Base-by-base conservation (phyloP, 92 coral and sea anemone species). In the Micromussa lordhowensis region DNA sequence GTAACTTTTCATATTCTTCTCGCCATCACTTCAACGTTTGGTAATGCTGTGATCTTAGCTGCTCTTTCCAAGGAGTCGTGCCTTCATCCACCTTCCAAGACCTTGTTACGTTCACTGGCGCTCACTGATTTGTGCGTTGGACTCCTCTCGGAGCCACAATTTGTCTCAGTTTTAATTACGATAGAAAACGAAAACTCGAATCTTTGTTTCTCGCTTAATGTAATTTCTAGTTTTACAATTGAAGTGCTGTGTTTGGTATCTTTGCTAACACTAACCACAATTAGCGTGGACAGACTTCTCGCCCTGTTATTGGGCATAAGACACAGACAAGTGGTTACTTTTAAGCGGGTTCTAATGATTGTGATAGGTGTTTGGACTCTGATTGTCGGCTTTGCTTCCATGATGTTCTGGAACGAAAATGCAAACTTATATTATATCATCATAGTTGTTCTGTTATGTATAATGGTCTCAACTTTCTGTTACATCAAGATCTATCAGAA, bases 71-170 rank as follows among this genome's bases (percentile, higher is more conserved):
- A 79, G 83, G 29, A 55, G 70, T 57, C 83, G n/a, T 79, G 70
- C 26, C 70, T 79, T 58, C 83, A 79, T 57, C 83, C 49, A 30
- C 83, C 83, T 28, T 79, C 83, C 26, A 79, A 79, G 70, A 54
- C 57, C 69, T 34, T 79, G 48, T 79, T 54, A 22, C 48, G 83
- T 31, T 79, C 29, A 19, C 83, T 79, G 26, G 83, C 83, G 68
- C 16, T 79, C 69, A 79, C 83, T 54, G 83, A 79, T 31, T 30
- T 79, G 16, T 79, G 51, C 15, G 83, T 58, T 54, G 70, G 83
- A 10, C 5, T 35, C 17, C 40, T 79, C 29, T 7, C 24, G 28
- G 40, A 53, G 40, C 83, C 83, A 29, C 16, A 55, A 15, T 55
- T 54, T 11, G 40, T 58, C 77, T 7, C 40, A 4, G 36, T 34